These are phyloP conservation scores for Teleogryllus occipitalis DNA, from an alignment of 1,140 invertebrate genomes.

Conservation along the genomic window DNA sequence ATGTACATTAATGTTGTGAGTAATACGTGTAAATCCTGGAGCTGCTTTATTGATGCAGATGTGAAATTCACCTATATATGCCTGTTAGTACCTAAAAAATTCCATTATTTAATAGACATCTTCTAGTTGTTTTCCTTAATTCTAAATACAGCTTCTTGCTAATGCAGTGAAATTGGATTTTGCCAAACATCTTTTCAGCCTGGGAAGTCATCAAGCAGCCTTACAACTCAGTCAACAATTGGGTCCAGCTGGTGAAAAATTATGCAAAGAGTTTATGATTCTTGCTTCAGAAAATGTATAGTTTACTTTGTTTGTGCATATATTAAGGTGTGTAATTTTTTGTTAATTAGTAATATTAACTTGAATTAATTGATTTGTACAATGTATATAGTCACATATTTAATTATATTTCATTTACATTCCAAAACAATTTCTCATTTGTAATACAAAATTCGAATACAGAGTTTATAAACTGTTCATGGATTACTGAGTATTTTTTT, in stretches of 20 bases:
- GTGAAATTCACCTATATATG: no score
- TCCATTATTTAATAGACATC: no score
- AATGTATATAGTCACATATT: not conserved
- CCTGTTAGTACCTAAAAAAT: no score
- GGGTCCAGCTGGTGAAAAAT: constrained; percentile 34
- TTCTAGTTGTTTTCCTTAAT: constrained; percentile 13
- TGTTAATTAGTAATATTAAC: not conserved
- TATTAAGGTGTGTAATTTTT: not conserved
- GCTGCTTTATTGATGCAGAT: no score
- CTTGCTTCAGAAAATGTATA: constrained; percentile 21
- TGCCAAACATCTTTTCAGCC: constrained; percentile 16
- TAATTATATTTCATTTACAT: not conserved
- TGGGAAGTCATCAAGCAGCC: constrained; percentile 28
- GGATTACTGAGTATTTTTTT: not conserved
- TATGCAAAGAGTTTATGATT: constrained; percentile 36
- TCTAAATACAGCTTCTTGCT: constrained; percentile 20
- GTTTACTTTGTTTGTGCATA: not conserved
- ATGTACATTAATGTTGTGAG: no score
- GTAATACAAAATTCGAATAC: not conserved
- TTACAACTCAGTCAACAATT: constrained; percentile 33
- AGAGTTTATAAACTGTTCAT: not conserved
- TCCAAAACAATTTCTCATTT: not conserved
- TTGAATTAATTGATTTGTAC: not conserved
- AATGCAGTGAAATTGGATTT: constrained; percentile 22
- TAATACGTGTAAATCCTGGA: no score